Evolutionary conservation across 53 echinoderm and acorn worm genomes (phyloP).

Genomic region (Antedon mediterranea): DNA sequence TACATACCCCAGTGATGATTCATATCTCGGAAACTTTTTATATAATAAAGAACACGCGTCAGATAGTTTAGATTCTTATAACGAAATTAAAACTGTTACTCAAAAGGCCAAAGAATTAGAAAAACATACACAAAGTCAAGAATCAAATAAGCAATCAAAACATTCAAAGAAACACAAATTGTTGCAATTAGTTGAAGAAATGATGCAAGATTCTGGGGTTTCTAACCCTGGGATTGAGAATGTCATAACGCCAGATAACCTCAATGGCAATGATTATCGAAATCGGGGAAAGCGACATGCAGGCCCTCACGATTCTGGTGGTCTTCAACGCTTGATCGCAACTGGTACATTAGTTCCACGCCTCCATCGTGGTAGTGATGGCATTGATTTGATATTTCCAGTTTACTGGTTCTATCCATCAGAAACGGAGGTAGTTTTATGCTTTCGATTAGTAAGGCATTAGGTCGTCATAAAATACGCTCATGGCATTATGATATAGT

Average conservation of each 20-base stretch:
- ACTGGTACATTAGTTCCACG: slow-evolving; percentile 71
- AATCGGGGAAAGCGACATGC: slow-evolving; percentile 33
- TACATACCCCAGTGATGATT: too few relatives aligned
- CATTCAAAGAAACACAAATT: not conserved
- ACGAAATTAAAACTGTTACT: not conserved
- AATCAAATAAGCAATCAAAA: not conserved
- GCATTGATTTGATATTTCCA: slow-evolving; percentile 78
- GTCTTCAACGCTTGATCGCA: slow-evolving; percentile 59
- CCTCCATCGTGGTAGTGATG: slow-evolving; percentile 13
- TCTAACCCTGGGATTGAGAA: not conserved
- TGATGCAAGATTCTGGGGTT: not conserved
- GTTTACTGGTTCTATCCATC: slow-evolving; percentile 91
- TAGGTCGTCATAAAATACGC: too few relatives aligned
- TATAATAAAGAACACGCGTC: not conserved
- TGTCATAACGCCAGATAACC: not conserved
- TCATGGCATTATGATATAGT: too few relatives aligned
- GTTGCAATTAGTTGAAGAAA: not conserved
- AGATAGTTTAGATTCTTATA: too few relatives aligned
- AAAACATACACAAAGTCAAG: not conserved
- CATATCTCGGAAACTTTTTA: not conserved
- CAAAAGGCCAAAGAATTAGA: not conserved
- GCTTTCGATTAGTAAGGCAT: too few relatives aligned
- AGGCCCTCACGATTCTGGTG: slow-evolving; percentile 79
- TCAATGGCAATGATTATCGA: not conserved
- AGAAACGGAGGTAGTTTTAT: slow-evolving; percentile 33